Evolutionary conservation across 2,113 vertebrate genomes (phyloP).

Genomic region (Aphelocoma coerulescens): DNA sequence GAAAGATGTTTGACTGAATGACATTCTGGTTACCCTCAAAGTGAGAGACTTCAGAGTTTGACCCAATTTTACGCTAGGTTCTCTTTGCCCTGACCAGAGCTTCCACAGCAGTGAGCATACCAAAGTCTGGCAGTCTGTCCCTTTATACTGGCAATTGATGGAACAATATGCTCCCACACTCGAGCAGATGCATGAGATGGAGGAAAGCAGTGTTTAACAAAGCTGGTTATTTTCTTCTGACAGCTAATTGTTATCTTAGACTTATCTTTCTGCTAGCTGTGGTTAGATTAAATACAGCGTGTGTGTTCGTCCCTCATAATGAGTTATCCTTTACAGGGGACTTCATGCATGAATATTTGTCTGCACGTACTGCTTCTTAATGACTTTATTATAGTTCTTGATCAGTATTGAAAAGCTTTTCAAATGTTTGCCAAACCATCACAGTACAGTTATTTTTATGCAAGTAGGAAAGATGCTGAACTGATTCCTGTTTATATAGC

Average conservation of each 20-base stretch:
- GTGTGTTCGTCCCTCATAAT: background rate
- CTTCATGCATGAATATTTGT: background rate
- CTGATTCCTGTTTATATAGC: background rate
- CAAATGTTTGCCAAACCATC: background rate
- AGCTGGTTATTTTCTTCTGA: constrained; percentile 15
- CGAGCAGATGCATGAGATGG: background rate
- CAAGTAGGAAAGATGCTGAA: background rate
- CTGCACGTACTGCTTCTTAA: background rate
- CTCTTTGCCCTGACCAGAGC: background rate
- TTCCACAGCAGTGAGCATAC: background rate
- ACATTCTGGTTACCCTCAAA: background rate
- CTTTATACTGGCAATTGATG: background rate
- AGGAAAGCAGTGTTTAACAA: background rate
- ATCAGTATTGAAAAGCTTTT: background rate
- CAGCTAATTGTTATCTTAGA: background rate
- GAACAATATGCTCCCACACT: background rate
- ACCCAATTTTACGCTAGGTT: background rate
- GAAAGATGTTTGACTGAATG: background rate
- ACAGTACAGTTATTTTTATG: background rate
- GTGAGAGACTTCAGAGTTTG: background rate
- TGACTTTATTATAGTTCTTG: background rate
- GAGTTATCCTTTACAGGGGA: background rate
- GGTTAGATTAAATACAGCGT: background rate
- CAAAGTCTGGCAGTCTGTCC: background rate
- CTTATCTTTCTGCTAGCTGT: background rate